These are phyloP conservation scores for Fragum whitleyi DNA, from an alignment of 2,888 invertebrate species.

Conservation along the genomic window DNA sequence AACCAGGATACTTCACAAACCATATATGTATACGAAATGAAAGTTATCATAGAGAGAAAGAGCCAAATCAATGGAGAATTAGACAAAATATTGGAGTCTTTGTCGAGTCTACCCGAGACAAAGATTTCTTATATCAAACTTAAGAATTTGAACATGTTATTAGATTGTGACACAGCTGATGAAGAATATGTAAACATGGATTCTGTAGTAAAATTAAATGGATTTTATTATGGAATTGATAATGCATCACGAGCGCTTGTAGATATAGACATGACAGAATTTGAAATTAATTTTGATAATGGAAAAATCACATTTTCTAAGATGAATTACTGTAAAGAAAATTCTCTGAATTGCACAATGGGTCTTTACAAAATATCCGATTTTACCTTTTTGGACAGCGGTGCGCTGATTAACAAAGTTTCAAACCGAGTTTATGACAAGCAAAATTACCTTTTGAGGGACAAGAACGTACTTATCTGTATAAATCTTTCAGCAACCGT, in stretches of 20 bases:
- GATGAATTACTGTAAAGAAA: not conserved
- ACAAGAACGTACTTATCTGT: not conserved
- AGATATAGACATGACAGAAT: constrained; percentile 7
- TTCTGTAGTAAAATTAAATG: not conserved
- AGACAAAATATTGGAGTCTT: not conserved
- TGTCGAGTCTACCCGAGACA: not conserved
- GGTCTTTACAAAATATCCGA: constrained; percentile 2
- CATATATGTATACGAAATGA: not conserved
- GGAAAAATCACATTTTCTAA: not conserved
- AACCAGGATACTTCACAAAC: too few relatives aligned
- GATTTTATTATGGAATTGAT: constrained; percentile 1
- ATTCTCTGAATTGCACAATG: constrained; percentile 12
- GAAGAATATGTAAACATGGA: not conserved
- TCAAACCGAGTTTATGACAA: not conserved
- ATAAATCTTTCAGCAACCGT: not conserved
- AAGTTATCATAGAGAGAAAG: not conserved
- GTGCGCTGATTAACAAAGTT: not conserved
- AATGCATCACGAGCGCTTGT: constrained; percentile 10
- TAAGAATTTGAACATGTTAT: not conserved
- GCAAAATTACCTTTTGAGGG: not conserved
- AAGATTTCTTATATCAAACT: not conserved
- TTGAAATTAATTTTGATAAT: not conserved
- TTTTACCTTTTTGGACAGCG: constrained; percentile 3
- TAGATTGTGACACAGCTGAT: not conserved
- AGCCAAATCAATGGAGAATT: not conserved